Conservation (phyloP, 2,113 vertebrate species). For the Morone saxatilis region DNA sequence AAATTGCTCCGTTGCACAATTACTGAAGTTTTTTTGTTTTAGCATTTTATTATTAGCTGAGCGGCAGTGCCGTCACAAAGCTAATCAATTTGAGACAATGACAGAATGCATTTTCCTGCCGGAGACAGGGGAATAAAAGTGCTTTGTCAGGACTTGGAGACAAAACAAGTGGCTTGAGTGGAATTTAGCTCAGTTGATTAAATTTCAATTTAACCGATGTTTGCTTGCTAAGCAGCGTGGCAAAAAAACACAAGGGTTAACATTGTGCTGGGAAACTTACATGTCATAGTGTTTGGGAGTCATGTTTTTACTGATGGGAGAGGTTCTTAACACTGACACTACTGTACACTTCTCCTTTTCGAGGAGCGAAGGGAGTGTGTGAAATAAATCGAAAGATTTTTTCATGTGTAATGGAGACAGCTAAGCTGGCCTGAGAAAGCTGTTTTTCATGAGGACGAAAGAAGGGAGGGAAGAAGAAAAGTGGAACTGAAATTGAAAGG, state of each 20-base stretch:
- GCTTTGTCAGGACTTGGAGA: neutral
- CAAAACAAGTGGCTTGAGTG: neutral
- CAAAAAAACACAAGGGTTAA: neutral
- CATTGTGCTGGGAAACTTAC: neutral
- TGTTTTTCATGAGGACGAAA: conserved; percentile 3
- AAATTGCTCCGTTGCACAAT: conserved; percentile 39
- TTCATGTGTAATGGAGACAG: neutral
- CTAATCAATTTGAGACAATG: conserved; percentile 47
- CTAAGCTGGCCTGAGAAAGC: neutral
- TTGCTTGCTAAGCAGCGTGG: neutral
- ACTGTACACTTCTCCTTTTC: conserved; percentile 40
- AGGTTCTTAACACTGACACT: neutral
- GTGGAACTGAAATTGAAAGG: conserved; percentile 47
- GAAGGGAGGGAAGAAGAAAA: conserved; percentile 19
- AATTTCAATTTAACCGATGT: neutral
- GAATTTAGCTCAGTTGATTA: neutral
- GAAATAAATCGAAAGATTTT: conserved; percentile 15
- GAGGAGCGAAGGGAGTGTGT: neutral
- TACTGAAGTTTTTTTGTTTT: conserved; percentile 47
- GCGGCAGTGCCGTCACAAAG: conserved; percentile 31
- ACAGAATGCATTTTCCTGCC: neutral
- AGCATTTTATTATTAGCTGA: conserved; percentile 42
- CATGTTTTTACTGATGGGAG: neutral
- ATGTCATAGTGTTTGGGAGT: neutral
- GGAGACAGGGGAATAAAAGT: neutral